Percentiles rank a stretch among this genome's conserved stretches.
Conservation (phyloP, 2,797 vertebrate genomes). For the Hippopotamyrus pictus region DNA sequence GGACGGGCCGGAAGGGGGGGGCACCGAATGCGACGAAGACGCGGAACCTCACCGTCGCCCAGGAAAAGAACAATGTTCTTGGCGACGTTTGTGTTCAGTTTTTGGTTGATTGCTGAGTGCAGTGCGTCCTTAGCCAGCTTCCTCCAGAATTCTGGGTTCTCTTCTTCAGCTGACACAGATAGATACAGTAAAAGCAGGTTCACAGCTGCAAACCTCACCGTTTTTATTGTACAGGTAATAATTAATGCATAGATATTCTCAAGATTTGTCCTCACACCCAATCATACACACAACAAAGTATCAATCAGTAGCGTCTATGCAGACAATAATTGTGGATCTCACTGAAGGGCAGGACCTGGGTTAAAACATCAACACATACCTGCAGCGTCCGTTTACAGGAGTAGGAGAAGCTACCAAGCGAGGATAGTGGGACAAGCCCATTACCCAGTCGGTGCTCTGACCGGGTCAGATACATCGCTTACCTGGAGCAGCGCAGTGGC, state of each 20-base stretch:
- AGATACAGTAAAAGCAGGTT: background rate
- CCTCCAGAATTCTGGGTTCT: slow-evolving; percentile 66
- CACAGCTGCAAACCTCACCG: background rate
- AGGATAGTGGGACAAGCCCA: background rate
- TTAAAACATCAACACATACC: background rate
- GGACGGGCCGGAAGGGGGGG: too few species aligned
- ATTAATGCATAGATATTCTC: background rate
- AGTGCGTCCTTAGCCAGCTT: slow-evolving; percentile 49
- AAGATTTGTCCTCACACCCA: background rate
- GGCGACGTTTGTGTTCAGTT: slow-evolving; percentile 61
- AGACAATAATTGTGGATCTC: background rate
- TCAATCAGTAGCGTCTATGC: background rate
- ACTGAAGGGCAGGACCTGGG: background rate
- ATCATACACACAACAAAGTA: slow-evolving; percentile 1
- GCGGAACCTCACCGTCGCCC: slow-evolving; percentile 55
- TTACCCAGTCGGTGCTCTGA: background rate
- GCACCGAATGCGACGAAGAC: background rate
- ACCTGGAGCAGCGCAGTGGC: slow-evolving; percentile 45
- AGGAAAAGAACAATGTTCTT: slow-evolving; percentile 66
- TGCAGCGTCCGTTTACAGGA: background rate
- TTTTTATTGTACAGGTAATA: background rate
- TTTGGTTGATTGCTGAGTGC: slow-evolving; percentile 46
- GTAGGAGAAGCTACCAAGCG: background rate
- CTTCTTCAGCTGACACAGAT: slow-evolving; percentile 53
- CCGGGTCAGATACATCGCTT: slow-evolving; percentile 15